Evolutionary conservation across 1,140 invertebrate species (phyloP).

Genomic region (Tetragnatha versicolor): DNA sequence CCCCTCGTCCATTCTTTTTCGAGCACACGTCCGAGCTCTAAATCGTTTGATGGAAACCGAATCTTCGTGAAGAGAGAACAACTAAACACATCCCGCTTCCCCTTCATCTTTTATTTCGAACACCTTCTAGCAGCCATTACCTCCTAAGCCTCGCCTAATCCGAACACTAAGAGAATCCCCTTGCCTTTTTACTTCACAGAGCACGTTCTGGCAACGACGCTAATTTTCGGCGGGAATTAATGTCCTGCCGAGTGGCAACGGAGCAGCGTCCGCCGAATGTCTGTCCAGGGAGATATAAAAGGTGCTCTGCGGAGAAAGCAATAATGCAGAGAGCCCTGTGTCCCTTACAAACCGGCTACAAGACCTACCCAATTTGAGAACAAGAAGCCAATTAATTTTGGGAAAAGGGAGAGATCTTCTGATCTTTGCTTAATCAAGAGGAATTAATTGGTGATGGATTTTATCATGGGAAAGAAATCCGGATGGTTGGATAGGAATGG

Average conservation of each 20-base stretch:
- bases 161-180: slow-evolving; percentile 32
- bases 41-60: no score
- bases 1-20: no score
- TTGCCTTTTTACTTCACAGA: slow-evolving; percentile 39
- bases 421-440: no score
- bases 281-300: slow-evolving; percentile 49
- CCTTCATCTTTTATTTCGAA: slow-evolving; percentile 27
- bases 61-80: no score
- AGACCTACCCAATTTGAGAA: slow-evolving; percentile 38
- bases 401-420: slow-evolving; percentile 3
- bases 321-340: slow-evolving; percentile 19
- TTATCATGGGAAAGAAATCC: no score
- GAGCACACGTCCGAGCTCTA: no score
- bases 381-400: slow-evolving; percentile 49
- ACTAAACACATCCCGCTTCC: no score
- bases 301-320: neutral
- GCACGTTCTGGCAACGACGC: slow-evolving; percentile 53
- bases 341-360: slow-evolving; percentile 46
- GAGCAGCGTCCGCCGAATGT: slow-evolving; percentile 20
- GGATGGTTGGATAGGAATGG: no score
- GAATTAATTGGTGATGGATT: no score
- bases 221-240: slow-evolving; percentile 51
- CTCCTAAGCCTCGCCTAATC: slow-evolving; percentile 39
- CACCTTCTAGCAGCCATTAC: slow-evolving; percentile 39
- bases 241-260: slow-evolving; percentile 53